These are phyloP conservation scores for Cyaniris semiargus DNA, from an alignment of 2,888 invertebrate species.

Conservation along the genomic window DNA sequence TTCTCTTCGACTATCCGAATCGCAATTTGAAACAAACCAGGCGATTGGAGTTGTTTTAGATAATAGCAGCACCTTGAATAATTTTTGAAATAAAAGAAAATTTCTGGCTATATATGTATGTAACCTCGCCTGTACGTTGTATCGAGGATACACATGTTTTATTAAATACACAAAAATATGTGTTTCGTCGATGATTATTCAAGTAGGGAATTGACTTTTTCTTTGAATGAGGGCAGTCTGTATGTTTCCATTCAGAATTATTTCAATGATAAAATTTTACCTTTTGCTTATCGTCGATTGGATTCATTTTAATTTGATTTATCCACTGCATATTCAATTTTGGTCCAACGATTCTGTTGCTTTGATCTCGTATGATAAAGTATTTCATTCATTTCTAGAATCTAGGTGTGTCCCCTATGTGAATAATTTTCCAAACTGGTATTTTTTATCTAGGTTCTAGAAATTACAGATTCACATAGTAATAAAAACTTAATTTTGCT, in stretches of 20 bases:
- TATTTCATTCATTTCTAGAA: constrained; percentile 42
- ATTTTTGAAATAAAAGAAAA: neutral
- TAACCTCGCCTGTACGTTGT: neutral
- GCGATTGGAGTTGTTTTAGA: constrained; percentile 49
- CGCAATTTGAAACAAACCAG: constrained; percentile 64
- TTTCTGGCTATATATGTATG: neutral
- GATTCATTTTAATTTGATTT: constrained; percentile 48
- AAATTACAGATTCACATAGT: neutral
- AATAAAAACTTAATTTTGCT: neutral
- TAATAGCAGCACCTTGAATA: constrained; percentile 25
- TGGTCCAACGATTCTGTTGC: constrained; percentile 55
- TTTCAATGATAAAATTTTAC: constrained; percentile 40
- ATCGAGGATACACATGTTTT: neutral
- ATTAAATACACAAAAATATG: neutral
- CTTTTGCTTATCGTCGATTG: constrained; percentile 45
- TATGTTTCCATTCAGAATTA: neutral
- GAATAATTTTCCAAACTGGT: too few relatives aligned
- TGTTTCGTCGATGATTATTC: neutral
- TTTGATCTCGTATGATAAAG: constrained; percentile 51
- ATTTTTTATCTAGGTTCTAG: too few relatives aligned
- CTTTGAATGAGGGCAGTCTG: neutral
- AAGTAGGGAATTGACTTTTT: neutral
- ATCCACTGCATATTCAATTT: constrained; percentile 52
- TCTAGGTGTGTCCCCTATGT: neutral
- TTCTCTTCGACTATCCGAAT: constrained; percentile 56